A percentile compares a stretch with the other conserved stretches of the same genome.
phyloP scores from a whole-genome alignment of 2,113 vertebrate genomes.

The Podocnemis expansa region DNA sequence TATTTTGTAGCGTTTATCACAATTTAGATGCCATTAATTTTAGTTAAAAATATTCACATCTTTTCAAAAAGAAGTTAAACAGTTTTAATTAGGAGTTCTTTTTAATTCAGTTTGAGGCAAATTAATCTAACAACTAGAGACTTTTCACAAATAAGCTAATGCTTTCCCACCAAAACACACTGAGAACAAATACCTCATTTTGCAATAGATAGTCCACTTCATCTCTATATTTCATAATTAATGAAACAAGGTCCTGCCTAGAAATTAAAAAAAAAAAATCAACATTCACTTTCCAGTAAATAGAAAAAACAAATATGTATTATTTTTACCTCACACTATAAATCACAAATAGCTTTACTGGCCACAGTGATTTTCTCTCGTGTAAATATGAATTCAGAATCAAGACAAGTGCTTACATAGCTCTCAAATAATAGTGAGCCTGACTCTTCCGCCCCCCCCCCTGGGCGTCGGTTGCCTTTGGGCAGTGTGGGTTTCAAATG shows the following conservation, averaged over 20 bases:
- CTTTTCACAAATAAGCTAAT: background rate
- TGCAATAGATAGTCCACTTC: slow-evolving; percentile 51
- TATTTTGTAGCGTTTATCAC: background rate
- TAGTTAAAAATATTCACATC: background rate
- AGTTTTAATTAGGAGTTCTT: slow-evolving; percentile 33
- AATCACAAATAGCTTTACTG: background rate
- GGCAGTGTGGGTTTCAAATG: background rate
- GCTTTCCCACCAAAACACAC: slow-evolving; percentile 20
- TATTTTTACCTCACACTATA: background rate
- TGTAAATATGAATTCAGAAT: background rate
- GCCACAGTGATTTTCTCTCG: background rate
- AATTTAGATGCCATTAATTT: background rate
- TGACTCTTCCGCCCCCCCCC: fast-evolving
- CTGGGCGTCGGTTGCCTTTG: background rate
- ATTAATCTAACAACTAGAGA: slow-evolving; percentile 14
- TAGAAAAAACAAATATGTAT: background rate
- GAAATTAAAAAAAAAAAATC: background rate
- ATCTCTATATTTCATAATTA: slow-evolving; percentile 16
- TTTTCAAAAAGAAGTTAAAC: slow-evolving; percentile 9
- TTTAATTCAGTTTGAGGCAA: slow-evolving; percentile 17
- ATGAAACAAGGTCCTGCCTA: slow-evolving; percentile 39
- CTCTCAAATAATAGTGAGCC: background rate
- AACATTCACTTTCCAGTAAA: background rate
- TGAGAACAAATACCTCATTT: slow-evolving; percentile 66
- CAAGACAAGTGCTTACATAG: background rate